Conservation (phyloP, 2,888 invertebrate genomes). For the Metellina segmentata region DNA sequence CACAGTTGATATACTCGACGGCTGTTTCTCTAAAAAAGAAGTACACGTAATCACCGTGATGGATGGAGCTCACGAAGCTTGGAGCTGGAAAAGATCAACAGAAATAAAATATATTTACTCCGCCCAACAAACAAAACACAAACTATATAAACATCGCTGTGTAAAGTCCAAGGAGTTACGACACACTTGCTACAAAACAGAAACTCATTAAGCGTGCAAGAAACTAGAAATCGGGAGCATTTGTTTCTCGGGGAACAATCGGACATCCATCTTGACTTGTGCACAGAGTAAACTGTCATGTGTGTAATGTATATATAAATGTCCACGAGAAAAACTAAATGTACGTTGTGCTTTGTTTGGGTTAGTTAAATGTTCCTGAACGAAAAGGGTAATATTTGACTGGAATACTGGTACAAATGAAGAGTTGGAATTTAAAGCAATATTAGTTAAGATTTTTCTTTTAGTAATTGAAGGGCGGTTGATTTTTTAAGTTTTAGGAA, state of each 20-base stretch:
- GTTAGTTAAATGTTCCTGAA: background rate
- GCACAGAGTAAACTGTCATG: background rate
- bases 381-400: background rate
- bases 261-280: background rate
- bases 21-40: slow-evolving; percentile 96
- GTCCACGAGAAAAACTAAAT: background rate
- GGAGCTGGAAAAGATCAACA: slow-evolving; percentile 85
- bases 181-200: background rate
- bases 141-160: background rate
- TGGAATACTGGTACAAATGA: no score
- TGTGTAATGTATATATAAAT: background rate
- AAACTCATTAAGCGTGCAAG: background rate
- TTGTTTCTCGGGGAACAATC: background rate
- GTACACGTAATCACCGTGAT: slow-evolving; percentile 91
- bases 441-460: no score
- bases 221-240: background rate
- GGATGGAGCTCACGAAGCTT: slow-evolving; percentile 94
- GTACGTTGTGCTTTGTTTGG: background rate
- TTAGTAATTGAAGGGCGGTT: no score
- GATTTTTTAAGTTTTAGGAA: no score
- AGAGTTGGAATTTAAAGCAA: no score
- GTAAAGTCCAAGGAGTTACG: background rate
- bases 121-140: slow-evolving; percentile 18
- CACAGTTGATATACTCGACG: slow-evolving; percentile 95
- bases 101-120: slow-evolving; percentile 42